Evolutionary conservation across 1,140 invertebrate genomes (phyloP).

Genomic region (Bilobella aurantiaca): DNA sequence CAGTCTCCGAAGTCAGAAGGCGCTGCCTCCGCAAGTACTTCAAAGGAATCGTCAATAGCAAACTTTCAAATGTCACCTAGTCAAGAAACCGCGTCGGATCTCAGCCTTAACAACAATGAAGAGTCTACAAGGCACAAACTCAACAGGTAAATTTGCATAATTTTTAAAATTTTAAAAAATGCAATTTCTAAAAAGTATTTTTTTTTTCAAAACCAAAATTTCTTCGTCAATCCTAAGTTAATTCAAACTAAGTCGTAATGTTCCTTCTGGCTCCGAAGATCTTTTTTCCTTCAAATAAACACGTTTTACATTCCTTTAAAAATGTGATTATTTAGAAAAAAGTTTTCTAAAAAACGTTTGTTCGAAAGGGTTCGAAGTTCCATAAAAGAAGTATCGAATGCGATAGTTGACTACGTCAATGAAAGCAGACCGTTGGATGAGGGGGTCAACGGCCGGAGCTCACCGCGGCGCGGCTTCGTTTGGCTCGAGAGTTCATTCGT

Average conservation of each 20-base stretch:
- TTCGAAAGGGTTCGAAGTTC: conserved; percentile 71
- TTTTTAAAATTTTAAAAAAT: conserved; percentile 3
- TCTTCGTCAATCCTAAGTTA: no score
- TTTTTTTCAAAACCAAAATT: no score
- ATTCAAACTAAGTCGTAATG: no score
- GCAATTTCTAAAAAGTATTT: no score
- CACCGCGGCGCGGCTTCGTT: conserved; percentile 49
- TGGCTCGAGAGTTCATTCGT: conserved; percentile 88
- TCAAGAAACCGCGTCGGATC: conserved; percentile 26
- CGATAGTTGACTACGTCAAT: conserved; percentile 77
- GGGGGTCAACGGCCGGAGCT: conserved; percentile 48
- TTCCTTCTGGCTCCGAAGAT: no score
- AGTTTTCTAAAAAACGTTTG: background rate
- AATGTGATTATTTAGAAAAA: background rate
- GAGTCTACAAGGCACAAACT: conserved; percentile 33
- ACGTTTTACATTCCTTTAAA: no score
- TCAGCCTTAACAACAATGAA: conserved; percentile 35
- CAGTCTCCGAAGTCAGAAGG: conserved; percentile 39
- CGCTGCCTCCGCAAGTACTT: conserved; percentile 36
- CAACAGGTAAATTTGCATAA: conserved; percentile 23
- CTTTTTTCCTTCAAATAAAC: no score
- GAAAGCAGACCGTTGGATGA: conserved; percentile 41
- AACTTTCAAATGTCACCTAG: conserved; percentile 29
- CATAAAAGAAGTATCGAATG: conserved; percentile 82
- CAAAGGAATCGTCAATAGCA: conserved; percentile 30